Evolutionary conservation across 2,888 invertebrate genomes (phyloP), one percentile per base, ranked within the genome.

Genomic region (Diplolepis rosae): DNA sequence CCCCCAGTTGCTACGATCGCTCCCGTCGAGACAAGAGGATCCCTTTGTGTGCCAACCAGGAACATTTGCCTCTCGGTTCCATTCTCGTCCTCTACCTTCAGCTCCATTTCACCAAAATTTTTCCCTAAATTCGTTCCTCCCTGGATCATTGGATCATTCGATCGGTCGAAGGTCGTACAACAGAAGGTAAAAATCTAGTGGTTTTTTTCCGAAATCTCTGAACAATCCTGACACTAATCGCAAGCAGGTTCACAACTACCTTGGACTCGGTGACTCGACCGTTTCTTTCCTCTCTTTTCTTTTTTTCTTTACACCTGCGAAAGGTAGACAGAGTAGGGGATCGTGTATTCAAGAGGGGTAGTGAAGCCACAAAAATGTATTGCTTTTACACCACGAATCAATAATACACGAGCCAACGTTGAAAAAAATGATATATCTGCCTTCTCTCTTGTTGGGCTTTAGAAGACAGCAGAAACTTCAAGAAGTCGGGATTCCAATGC

Each of bases 331-430:
- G 78, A 81, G 83, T 81, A 84, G 83, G 83, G 80, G 80, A 85
- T 81, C 74, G 80, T 79, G 79, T 82, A 83, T 83, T 85, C 82
- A 80, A 82, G 85, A 82, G 83, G 84, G 84, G 79, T 82, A 82
- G 80, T 67, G 86, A 87, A 86, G 84, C 86, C 87, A 75, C 80
- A 85, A 81, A 85, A 84, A 82, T 84, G 85, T 83, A 79, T 84
- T 84, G 82, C 83, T 85, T 84, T 80, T 85, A 81, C 80, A 83
- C 82, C 77, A 72, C 83, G 82, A 87, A 87, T 87, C 86, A 82
- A 87, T 87, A 87, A 80, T 75, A 79, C 68, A 78, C 74, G 74
- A 75, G 70, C 75, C 73, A 74, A 72, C 69, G 39, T 65, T 67
- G 48, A 50, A 78, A 76, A 74, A 74, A 75, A 73, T n/a, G 65